These are phyloP conservation scores for Drosophila pachea DNA, from an alignment of 1,140 invertebrate genomes.

Conservation along the genomic window DNA sequence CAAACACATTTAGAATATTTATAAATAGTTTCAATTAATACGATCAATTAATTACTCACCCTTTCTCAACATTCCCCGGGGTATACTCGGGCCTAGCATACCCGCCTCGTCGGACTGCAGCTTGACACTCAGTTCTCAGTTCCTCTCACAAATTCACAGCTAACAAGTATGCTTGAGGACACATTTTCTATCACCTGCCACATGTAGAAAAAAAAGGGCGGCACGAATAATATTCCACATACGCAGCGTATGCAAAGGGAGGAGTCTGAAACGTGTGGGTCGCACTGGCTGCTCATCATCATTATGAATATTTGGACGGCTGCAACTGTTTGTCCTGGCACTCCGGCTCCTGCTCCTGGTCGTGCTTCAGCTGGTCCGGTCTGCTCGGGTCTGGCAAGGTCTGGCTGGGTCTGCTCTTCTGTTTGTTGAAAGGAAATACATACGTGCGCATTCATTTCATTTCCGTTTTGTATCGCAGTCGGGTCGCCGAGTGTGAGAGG, in stretches of 20 bases:
- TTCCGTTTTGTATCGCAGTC: constrained; percentile 37
- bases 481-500: neutral
- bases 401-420: constrained; percentile 5
- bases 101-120: too few relatives aligned
- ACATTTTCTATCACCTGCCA: neutral
- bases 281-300: constrained; percentile 49
- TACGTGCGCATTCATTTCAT: constrained; percentile 38
- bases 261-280: neutral
- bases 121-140: neutral
- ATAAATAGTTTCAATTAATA: too few relatives aligned
- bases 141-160: constrained; percentile 1
- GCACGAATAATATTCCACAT: constrained; percentile 18
- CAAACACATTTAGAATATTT: too few relatives aligned
- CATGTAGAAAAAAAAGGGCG: neutral
- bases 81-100: neutral
- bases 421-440: constrained; percentile 47
- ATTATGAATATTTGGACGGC: constrained; percentile 42
- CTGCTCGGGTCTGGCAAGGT: neutral
- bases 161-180: constrained; percentile 4
- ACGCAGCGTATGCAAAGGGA: constrained; percentile 13
- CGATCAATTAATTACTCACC: too few relatives aligned
- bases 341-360: constrained; percentile 1
- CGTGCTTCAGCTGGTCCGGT: constrained; percentile 2
- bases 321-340: neutral
- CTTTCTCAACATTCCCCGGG: too few relatives aligned